phyloP scores from a whole-genome alignment of 1,140 invertebrate species.

The Neodiprion fabricii region DNA sequence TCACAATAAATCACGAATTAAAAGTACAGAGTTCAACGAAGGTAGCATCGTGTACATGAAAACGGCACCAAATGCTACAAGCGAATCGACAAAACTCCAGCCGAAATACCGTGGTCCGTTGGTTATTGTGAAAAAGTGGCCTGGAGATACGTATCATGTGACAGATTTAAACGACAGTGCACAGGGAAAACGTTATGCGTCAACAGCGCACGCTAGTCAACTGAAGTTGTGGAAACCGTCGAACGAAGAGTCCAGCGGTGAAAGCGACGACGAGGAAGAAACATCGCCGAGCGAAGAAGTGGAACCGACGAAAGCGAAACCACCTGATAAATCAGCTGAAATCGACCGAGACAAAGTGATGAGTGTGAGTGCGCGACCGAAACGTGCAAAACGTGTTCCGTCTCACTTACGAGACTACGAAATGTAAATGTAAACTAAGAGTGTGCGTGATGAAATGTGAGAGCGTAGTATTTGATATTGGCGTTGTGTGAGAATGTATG shows the following conservation, averaged over 20 bases:
- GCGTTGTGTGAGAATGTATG: no score
- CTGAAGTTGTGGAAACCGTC: neutral
- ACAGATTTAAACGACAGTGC: neutral
- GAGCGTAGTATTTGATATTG: no score
- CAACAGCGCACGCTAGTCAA: neutral
- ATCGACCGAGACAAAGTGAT: no score
- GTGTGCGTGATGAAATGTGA: no score
- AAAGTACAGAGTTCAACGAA: slow-evolving; percentile 24
- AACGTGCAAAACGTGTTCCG: no score
- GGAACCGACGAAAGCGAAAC: no score
- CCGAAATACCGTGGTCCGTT: slow-evolving; percentile 34
- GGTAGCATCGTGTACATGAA: slow-evolving; percentile 36
- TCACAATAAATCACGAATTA: slow-evolving; percentile 21
- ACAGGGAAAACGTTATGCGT: neutral
- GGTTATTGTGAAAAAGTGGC: slow-evolving; percentile 32
- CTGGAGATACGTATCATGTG: slow-evolving; percentile 38
- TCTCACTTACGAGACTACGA: no score
- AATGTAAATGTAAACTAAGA: no score
- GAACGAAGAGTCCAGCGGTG: neutral
- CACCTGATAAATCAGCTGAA: no score
- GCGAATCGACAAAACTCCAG: slow-evolving; percentile 35
- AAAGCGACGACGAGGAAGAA: no score
- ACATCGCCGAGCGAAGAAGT: no score
- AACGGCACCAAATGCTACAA: slow-evolving; percentile 22
- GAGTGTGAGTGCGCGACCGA: no score